Evolutionary conservation across 2,888 invertebrate species (phyloP), one percentile per base, ranked within the genome.

Genomic region (Dusona sp.): DNA sequence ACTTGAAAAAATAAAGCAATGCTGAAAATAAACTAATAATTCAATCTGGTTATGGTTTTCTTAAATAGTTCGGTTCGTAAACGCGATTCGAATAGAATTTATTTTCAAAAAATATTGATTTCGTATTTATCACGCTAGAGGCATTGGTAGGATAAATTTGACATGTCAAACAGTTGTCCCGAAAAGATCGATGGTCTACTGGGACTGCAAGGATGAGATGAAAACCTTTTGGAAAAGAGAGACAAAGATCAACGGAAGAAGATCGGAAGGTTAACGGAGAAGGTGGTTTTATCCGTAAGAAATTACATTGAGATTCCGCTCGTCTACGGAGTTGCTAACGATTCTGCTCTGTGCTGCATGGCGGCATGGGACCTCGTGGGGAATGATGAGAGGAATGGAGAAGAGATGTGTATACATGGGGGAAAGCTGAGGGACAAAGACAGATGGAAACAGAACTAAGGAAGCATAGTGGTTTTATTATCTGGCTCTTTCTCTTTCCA

Each of bases 241-340:
- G 38, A 42, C 81, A 83, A 84, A 77, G 85, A 78, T 64, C 79
- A 78, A 82, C 72, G 65, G 57, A 79, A 91, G 90, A 88, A 82
- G 88, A 86, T 86, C 88, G 85, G 84, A 79, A 87, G 81, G 89
- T 87, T 83, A 77, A 85, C 77, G 79, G 90, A 87, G 29, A 57
- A 78, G 87, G 51, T 73, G 51, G 90, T 88, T 88, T 88, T 87
- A 80, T 87, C 85, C 85, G 90, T 92, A 93, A 93, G 93, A 93
- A 93, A 92, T 88, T 90, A 90, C 94, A 94, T 94, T 94, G 93
- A 93, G 92, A 94, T 94, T 94, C 94, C 90, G 87, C 90, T 93
- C 94, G 93, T 90, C 90, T 92, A 89, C 92, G 90, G 89, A 79
- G 90, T 91, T 91, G 92, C 94, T 94, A 94, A 94, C 92, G 94